Evolutionary conservation across 2,113 vertebrate species (phyloP).

Genomic region (Hippocampus barbouri): DNA sequence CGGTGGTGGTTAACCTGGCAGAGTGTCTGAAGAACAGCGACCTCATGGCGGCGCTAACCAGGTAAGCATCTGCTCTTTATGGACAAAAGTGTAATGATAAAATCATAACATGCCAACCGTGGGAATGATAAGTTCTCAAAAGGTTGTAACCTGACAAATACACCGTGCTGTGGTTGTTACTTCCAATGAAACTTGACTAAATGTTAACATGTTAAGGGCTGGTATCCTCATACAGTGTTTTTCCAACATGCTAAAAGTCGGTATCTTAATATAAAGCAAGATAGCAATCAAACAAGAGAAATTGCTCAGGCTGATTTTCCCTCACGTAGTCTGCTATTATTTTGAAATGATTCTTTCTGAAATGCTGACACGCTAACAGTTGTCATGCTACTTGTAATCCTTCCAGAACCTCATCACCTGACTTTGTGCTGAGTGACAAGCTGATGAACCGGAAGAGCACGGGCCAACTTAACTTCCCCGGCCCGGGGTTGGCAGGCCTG

Average conservation of each 20-base stretch:
- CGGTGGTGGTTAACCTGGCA: conserved; percentile 93
- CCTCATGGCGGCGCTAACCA: conserved; percentile 87
- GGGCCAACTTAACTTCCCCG: conserved; percentile 87
- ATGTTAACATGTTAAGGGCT: no score
- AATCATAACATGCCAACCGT: neutral
- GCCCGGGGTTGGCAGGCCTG: conserved; percentile 73
- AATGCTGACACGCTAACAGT: neutral
- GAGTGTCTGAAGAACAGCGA: conserved; percentile 96
- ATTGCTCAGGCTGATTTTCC: no score
- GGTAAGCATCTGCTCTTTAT: conserved; percentile 65
- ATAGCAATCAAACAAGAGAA: no score
- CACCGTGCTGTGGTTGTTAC: no score
- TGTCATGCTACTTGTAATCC: neutral
- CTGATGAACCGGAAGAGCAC: conserved; percentile 93
- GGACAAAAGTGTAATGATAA: neutral
- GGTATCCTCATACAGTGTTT: no score
- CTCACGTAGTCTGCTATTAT: no score
- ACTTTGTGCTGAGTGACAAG: conserved; percentile 85
- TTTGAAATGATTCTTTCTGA: no score
- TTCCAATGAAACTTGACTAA: no score
- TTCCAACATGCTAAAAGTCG: no score
- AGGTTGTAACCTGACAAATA: no score
- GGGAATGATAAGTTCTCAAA: no score
- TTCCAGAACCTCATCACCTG: conserved; percentile 87
- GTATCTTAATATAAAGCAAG: no score